Evolutionary conservation across 2,113 vertebrate genomes (phyloP).

Genomic region (Arenaria interpres): DNA sequence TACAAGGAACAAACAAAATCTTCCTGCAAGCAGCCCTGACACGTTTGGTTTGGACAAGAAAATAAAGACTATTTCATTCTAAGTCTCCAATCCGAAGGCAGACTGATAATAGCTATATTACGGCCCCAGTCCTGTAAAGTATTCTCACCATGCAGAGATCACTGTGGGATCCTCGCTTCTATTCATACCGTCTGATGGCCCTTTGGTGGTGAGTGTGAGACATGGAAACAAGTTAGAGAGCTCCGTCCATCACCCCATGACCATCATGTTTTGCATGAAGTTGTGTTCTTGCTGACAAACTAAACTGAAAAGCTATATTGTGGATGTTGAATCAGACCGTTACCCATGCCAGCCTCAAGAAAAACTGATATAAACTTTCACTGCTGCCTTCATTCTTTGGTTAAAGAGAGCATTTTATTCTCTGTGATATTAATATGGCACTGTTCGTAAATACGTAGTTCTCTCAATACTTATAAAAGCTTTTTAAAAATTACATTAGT

Average conservation of each 20-base stretch:
- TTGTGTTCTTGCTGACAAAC: not conserved
- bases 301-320: not conserved
- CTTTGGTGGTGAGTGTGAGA: not conserved
- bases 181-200: not conserved
- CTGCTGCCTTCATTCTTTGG: not conserved
- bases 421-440: not conserved
- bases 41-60: not conserved
- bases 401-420: not conserved
- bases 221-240: not conserved
- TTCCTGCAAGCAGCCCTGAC: not conserved
- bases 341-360: not conserved
- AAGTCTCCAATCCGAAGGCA: not conserved
- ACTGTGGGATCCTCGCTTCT: not conserved
- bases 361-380: not conserved
- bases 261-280: not conserved
- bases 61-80: not conserved
- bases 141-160: not conserved
- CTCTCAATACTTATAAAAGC: not conserved
- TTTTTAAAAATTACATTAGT: not conserved
- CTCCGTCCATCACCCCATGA: not conserved
- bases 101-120: not conserved
- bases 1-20: not conserved
- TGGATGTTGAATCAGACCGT: not conserved
- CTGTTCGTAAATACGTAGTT: accelerated
- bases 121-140: not conserved